Percentiles rank a stretch among this genome's conserved stretches.
Conservation (phyloP, 1,140 invertebrate species). For the Apis florea region DNA sequence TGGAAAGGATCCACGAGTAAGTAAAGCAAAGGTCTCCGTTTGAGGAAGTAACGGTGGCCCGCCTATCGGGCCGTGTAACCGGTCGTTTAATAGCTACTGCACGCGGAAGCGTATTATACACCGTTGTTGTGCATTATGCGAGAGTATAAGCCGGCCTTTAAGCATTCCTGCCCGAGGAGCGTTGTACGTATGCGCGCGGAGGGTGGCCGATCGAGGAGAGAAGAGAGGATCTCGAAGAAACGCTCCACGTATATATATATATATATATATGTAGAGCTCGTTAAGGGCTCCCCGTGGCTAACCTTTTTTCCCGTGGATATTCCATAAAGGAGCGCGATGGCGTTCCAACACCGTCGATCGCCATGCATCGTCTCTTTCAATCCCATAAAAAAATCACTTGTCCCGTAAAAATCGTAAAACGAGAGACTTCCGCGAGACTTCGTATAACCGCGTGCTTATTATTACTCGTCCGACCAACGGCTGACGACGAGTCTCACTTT, state of each 20-base stretch:
- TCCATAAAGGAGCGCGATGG: conserved; percentile 37
- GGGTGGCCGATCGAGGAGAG: conserved; percentile 11
- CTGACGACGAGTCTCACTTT: background rate
- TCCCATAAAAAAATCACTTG: conserved; percentile 1
- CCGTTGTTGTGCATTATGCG: conserved; percentile 65
- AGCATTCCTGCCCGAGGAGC: conserved; percentile 46
- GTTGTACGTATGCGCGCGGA: conserved; percentile 17
- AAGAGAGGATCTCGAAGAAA: background rate
- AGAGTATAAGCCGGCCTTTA: conserved; percentile 46
- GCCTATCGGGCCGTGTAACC: conserved; percentile 62
- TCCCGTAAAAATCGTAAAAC: conserved; percentile 36
- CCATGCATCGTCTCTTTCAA: background rate
- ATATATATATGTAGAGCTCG: conserved; percentile 32
- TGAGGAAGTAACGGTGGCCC: conserved; percentile 57
- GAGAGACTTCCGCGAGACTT: conserved; percentile 1
- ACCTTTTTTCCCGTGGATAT: conserved; percentile 36
- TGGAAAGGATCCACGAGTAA: conserved; percentile 12
- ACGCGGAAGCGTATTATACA: conserved; percentile 67
- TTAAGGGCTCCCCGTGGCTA: conserved; percentile 45
- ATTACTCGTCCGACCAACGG: too few species aligned
- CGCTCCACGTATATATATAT: background rate
- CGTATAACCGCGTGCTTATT: background rate
- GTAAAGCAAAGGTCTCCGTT: conserved; percentile 18
- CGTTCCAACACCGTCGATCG: background rate
- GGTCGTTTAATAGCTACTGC: conserved; percentile 69